Percentiles rank a stretch among this genome's conserved stretches.
Conservation (phyloP, 2,113 vertebrate genomes). For the Hassar affinis region DNA sequence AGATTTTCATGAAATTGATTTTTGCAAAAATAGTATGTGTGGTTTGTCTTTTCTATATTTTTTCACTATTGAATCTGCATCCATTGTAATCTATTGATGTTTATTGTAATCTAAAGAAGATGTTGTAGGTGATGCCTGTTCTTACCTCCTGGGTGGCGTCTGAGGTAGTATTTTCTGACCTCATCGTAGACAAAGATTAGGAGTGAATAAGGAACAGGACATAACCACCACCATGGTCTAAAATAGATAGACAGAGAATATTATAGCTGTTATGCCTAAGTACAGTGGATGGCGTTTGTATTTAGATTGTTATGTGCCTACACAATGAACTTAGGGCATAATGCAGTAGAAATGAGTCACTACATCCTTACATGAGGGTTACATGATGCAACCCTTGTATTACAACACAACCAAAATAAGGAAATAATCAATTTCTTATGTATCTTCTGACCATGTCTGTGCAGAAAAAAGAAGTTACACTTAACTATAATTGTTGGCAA, state of each 20-base stretch:
- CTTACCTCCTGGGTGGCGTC: slow-evolving; percentile 50
- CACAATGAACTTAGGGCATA: not conserved
- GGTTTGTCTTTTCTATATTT: not conserved
- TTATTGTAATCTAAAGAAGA: no score
- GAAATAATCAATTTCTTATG: not conserved
- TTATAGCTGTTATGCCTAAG: not conserved
- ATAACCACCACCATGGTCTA: slow-evolving; percentile 54
- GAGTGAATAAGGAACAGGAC: slow-evolving; percentile 49
- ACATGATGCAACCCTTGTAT: not conserved
- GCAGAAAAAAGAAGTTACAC: not conserved
- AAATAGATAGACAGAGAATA: not conserved
- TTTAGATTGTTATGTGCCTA: not conserved
- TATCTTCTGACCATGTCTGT: not conserved
- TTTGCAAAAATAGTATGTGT: not conserved
- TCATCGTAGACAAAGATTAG: slow-evolving; percentile 56
- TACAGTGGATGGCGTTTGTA: not conserved
- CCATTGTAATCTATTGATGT: not conserved
- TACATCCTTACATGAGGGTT: not conserved
- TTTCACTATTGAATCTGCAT: not conserved
- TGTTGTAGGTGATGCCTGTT: not conserved
- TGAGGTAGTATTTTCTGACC: slow-evolving; percentile 49
- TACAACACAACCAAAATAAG: not conserved
- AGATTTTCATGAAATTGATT: not conserved
- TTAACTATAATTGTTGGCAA: not conserved
- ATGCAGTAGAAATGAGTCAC: not conserved